phyloP scores from a whole-genome alignment of 1,140 invertebrate genomes.

The Pseudachorutes palmiensis region DNA sequence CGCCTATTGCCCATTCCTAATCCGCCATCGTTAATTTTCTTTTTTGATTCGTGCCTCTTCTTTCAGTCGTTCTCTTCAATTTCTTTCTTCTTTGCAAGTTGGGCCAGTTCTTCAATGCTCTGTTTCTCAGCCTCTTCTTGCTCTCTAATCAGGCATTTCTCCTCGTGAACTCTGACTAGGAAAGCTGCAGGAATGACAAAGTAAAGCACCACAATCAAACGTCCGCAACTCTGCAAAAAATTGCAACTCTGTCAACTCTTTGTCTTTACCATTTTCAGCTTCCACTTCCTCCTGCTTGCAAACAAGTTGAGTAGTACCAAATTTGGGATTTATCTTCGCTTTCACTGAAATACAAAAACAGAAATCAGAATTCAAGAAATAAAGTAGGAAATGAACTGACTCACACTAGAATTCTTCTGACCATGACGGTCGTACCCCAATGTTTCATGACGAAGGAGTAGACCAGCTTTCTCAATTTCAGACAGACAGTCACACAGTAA shows the following conservation, averaged over 20 bases:
- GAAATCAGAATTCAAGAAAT: conserved; percentile 25
- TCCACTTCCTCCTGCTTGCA: conserved; percentile 83
- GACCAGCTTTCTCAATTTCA: conserved; percentile 81
- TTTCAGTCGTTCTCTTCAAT: conserved; percentile 41
- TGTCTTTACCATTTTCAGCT: conserved; percentile 79
- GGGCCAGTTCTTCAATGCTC: conserved; percentile 44
- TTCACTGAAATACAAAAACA: conserved; percentile 54
- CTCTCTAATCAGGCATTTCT: conserved; percentile 47
- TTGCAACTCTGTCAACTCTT: conserved; percentile 36
- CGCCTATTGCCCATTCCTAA: conserved; percentile 39
- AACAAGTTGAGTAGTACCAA: conserved; percentile 78
- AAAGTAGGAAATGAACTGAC: conserved; percentile 42
- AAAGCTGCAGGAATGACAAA: conserved; percentile 42
- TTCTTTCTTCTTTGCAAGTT: conserved; percentile 45
- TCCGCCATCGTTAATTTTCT: conserved; percentile 37
- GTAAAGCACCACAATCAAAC: no score
- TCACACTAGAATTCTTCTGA: conserved; percentile 84
- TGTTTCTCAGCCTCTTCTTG: conserved; percentile 51
- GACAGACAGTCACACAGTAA: conserved; percentile 75
- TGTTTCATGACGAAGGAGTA: conserved; percentile 82
- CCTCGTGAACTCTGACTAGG: conserved; percentile 51
- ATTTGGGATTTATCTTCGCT: conserved; percentile 59
- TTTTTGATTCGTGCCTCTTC: conserved; percentile 41
- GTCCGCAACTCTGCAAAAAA: no score
- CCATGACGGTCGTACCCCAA: conserved; percentile 88